These are phyloP conservation scores for Lithosia quadra DNA, from an alignment of 2,888 invertebrate species.

Conservation along the genomic window DNA sequence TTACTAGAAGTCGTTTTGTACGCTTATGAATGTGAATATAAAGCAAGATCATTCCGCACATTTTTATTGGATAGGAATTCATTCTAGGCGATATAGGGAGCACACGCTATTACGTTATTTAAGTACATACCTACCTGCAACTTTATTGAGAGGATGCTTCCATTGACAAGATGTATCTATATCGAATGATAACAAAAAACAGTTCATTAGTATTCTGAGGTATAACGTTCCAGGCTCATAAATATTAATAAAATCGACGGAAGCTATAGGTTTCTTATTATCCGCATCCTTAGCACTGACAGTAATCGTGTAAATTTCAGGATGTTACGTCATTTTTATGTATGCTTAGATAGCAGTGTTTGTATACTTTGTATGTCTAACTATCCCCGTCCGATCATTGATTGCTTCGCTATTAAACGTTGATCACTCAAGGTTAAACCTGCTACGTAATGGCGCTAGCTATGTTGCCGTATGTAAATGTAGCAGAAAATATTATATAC, in stretches of 20 bases:
- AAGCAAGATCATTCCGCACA: slow-evolving; percentile 47
- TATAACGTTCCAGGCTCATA: slow-evolving; percentile 35
- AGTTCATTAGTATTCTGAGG: slow-evolving; percentile 57
- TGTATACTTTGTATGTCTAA: neutral
- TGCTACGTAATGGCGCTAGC: slow-evolving; percentile 55
- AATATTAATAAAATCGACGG: slow-evolving; percentile 59
- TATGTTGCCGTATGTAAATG: slow-evolving; percentile 35
- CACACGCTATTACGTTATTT: slow-evolving; percentile 33
- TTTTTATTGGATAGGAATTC: slow-evolving; percentile 38
- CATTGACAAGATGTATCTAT: slow-evolving; percentile 47
- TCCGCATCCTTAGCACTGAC: slow-evolving; percentile 24
- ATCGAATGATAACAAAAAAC: slow-evolving; percentile 55
- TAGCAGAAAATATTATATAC: slow-evolving; percentile 60
- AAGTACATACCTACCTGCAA: slow-evolving; percentile 20
- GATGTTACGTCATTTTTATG: slow-evolving; percentile 50
- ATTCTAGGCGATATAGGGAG: slow-evolving; percentile 53
- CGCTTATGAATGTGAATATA: slow-evolving; percentile 48
- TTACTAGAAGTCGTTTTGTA: slow-evolving; percentile 53
- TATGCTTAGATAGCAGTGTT: neutral
- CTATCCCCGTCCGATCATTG: slow-evolving; percentile 38
- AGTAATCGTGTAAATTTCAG: slow-evolving; percentile 47
- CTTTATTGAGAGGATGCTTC: slow-evolving; percentile 58
- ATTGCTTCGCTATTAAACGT: slow-evolving; percentile 49
- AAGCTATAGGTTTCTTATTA: slow-evolving; percentile 51
- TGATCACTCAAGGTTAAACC: slow-evolving; percentile 59